phyloP scores from a whole-genome alignment of 2,797 vertebrate species.

The Myotis vivesi region DNA sequence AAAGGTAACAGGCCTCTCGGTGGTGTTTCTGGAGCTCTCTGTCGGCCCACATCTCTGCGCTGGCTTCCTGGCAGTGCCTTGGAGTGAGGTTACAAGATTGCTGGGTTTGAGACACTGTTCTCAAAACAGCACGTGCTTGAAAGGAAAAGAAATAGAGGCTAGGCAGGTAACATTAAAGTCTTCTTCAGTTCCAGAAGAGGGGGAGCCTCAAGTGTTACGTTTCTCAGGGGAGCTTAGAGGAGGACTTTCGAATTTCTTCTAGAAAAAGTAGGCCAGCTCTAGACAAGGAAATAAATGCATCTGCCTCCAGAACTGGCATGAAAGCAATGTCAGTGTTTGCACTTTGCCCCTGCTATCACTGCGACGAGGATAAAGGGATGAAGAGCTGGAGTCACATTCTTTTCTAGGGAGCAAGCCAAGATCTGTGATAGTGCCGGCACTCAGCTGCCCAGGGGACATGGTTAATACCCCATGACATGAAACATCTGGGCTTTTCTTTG shows the following conservation, averaged over 20 bases:
- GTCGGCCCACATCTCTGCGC: not conserved
- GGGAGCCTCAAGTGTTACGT: not conserved
- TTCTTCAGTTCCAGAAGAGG: not conserved
- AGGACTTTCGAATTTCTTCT: conserved; percentile 50
- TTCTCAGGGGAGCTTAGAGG: not conserved
- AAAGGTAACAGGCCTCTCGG: conserved; percentile 86
- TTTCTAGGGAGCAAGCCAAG: conserved; percentile 37
- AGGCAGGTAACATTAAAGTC: not conserved
- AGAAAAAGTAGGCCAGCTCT: not conserved
- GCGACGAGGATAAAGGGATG: conserved; percentile 46
- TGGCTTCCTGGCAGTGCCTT: not conserved
- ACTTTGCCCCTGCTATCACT: not conserved
- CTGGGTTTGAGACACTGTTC: not conserved
- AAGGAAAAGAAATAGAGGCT: not conserved
- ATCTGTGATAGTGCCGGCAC: not conserved
- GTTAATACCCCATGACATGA: not conserved
- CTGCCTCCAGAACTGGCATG: conserved; percentile 32
- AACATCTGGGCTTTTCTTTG: conserved; percentile 24
- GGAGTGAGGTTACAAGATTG: not conserved
- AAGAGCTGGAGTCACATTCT: conserved; percentile 8
- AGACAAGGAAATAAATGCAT: not conserved
- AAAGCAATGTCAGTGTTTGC: conserved; percentile 36
- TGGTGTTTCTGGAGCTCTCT: not conserved
- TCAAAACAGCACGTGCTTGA: not conserved
- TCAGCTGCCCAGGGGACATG: not conserved